Evolutionary conservation across 2,888 invertebrate species (phyloP).

Genomic region (Limnephilus rhombicus): DNA sequence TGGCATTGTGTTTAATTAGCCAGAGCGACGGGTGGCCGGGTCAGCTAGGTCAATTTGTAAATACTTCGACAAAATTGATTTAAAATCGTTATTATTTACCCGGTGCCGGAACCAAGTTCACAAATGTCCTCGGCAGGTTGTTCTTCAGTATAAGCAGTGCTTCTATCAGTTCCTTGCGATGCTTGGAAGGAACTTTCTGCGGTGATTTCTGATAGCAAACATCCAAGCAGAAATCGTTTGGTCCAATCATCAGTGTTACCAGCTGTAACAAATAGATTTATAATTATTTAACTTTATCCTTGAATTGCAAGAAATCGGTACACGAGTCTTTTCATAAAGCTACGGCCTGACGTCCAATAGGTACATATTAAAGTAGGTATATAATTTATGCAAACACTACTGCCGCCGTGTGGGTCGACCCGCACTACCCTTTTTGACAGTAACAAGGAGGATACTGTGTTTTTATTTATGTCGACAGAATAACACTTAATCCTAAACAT

Average conservation of each 20-base stretch:
- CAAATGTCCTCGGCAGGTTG: slow-evolving; percentile 79
- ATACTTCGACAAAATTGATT: background rate
- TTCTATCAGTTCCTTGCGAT: slow-evolving; percentile 74
- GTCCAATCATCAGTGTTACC: slow-evolving; percentile 79
- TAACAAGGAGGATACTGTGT: too few species aligned
- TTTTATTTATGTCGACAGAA: too few species aligned
- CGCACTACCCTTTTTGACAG: too few species aligned
- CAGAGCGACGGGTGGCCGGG: too few species aligned
- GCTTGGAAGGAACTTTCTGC: slow-evolving; percentile 72
- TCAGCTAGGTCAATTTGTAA: background rate
- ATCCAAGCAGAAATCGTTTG: slow-evolving; percentile 80
- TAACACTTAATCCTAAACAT: too few species aligned
- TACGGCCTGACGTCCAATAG: too few species aligned
- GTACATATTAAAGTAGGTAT: too few species aligned
- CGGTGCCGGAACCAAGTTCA: slow-evolving; percentile 77
- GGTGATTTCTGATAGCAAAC: slow-evolving; percentile 75
- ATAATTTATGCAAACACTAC: too few species aligned
- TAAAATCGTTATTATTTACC: slow-evolving; percentile 68
- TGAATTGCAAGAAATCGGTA: too few species aligned
- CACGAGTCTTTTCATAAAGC: too few species aligned
- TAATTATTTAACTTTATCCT: background rate
- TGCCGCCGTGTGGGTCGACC: too few species aligned
- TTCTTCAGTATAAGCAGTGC: slow-evolving; percentile 76
- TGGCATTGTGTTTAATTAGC: too few species aligned
- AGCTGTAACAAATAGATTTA: slow-evolving; percentile 71